These are phyloP conservation scores for Zophobas morio DNA, from an alignment of 1,140 invertebrate genomes.

Conservation along the genomic window DNA sequence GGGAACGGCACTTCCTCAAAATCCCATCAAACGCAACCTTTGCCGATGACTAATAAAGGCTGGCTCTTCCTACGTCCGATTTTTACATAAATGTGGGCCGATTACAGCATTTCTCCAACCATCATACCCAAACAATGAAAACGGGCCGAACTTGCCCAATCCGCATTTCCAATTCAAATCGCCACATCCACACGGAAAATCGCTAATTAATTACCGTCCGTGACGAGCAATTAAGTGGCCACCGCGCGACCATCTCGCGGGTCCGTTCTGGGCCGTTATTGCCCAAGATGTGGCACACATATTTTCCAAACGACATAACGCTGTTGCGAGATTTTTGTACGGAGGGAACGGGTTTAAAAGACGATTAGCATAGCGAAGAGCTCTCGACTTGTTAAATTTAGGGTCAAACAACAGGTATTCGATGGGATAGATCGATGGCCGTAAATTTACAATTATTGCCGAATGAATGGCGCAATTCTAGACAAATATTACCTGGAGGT, in stretches of 20 bases:
- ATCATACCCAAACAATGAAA: conserved; percentile 1
- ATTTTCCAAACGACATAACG: not conserved
- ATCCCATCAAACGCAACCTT: not conserved
- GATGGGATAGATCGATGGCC: conserved; percentile 22
- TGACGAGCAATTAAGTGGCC: not conserved
- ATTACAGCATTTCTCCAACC: too few species aligned
- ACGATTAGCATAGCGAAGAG: conserved; percentile 19
- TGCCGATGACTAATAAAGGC: conserved; percentile 5
- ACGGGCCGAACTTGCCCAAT: not conserved
- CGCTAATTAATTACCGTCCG: not conserved
- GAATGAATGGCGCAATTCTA: conserved; percentile 15
- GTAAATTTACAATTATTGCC: conserved; percentile 13
- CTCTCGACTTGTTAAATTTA: conserved; percentile 1
- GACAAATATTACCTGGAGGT: conserved; percentile 27
- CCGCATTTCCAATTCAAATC: too few species aligned
- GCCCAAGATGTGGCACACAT: conserved; percentile 3
- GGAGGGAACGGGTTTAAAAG: not conserved
- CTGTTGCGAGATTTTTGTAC: not conserved
- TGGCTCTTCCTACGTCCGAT: conserved; percentile 10
- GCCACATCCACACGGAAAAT: not conserved
- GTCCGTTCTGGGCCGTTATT: conserved; percentile 5
- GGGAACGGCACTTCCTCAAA: conserved; percentile 10
- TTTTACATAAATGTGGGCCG: conserved; percentile 11
- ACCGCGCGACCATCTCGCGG: not conserved
- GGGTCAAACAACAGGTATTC: conserved; percentile 14